Evolutionary conservation across 2,113 vertebrate genomes (phyloP), one percentile per base, ranked within the genome.

Genomic region (human (Homo sapiens)): DNA sequence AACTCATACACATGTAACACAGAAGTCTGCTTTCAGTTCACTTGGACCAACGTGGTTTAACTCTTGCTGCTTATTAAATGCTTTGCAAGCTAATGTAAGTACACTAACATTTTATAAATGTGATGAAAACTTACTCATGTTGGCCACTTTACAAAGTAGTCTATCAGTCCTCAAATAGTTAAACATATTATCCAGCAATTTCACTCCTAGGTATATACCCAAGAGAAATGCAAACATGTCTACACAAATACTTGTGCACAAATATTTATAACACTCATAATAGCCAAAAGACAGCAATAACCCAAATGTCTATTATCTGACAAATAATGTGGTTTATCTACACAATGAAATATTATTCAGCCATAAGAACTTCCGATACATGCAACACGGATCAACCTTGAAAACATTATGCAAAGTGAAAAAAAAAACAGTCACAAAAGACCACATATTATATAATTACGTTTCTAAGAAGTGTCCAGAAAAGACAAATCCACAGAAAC

Each of bases 31-130:
- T 68, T 89, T 92, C 81, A 82, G 50, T 91, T 97, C 82, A 55
- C n/a, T 97, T 59, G 79, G 40, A 96, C 68, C 70, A 80, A 61
- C 66, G 27, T 68, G 43, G 52, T 35, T 96, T 61, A 97, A 93
- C 50, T 81, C 48, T 59, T 83, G 35, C 32, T 96, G 75, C 38
- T 93, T 90, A 95, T 32, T 88, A 88, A 96, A 83, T 81, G 43
- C 75, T 92, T 92, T 76, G 59, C n/a, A 93, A 93, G 50, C 25
- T 55, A 88, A 83, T 81, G 76, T 1, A 87, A 97, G 22, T 16
- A 90, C 32, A 55, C 25, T 75, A 96, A 57, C 32, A 55, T 43
- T 94, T 66, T 50, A 25, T 18, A 96, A 55, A 85, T 55, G 8
- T 59, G 68, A 91, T 57, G 16, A 89, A 93, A 93, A 18, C 45